These are phyloP conservation scores for Malurus melanocephalus DNA, from an alignment of 2,113 vertebrate genomes.

Conservation along the genomic window DNA sequence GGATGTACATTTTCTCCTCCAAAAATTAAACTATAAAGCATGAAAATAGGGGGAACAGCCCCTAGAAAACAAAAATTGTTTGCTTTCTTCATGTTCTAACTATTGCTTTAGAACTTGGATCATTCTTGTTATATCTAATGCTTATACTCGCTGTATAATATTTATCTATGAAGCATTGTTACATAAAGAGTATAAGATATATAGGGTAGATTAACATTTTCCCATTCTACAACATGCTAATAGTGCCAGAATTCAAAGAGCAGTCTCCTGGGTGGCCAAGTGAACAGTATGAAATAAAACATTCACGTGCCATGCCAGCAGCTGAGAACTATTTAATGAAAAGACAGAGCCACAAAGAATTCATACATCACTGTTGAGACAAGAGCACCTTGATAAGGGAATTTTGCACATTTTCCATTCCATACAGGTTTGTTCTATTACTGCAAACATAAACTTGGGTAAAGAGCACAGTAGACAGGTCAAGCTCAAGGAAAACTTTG, in stretches of 20 bases:
- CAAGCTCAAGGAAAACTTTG: neutral
- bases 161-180: neutral
- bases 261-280: neutral
- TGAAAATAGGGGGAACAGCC: neutral
- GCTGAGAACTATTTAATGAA: neutral
- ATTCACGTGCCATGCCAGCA: neutral
- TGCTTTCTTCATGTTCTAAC: neutral
- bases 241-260: neutral
- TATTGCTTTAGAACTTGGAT: neutral
- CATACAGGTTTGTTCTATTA: neutral
- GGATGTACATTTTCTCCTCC: neutral
- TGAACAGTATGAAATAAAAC: neutral
- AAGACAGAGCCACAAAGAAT: neutral
- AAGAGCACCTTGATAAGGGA: neutral
- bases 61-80: neutral
- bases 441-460: neutral
- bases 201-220: neutral
- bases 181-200: neutral
- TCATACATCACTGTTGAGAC: neutral
- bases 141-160: neutral
- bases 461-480: neutral
- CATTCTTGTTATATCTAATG: neutral
- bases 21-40: neutral
- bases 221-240: neutral
- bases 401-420: neutral